These are phyloP conservation scores for Coreius guichenoti DNA, from an alignment of 2,797 vertebrate species.

Conservation along the genomic window DNA sequence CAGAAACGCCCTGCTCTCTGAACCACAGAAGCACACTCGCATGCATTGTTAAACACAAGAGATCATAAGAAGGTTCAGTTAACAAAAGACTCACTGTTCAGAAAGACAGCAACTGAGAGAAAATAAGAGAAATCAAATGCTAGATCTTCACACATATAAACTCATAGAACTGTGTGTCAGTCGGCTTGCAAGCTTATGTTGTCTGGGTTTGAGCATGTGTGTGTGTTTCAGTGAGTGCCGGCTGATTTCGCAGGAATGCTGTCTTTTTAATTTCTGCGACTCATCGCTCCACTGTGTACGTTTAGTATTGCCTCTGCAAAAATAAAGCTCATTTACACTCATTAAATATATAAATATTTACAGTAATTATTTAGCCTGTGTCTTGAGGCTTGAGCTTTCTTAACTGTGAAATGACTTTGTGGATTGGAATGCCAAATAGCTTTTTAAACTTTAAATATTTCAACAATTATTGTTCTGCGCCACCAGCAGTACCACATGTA, in stretches of 20 bases:
- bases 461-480: slow-evolving; percentile 11
- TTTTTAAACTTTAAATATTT: slow-evolving; percentile 16
- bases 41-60: not conserved
- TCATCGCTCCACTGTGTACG: not conserved
- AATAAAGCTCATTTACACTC: slow-evolving; percentile 22
- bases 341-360: slow-evolving; percentile 28
- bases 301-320: slow-evolving; percentile 15
- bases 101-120: slow-evolving; percentile 14
- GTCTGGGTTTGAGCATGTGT: not conserved
- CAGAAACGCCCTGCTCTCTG: slow-evolving; percentile 2
- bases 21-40: slow-evolving; percentile 15
- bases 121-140: slow-evolving; percentile 5
- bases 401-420: not conserved
- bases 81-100: slow-evolving; percentile 1
- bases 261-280: not conserved
- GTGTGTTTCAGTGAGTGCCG: not conserved
- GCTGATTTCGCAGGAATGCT: not conserved
- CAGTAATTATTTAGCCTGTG: slow-evolving; percentile 22
- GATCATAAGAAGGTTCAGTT: not conserved
- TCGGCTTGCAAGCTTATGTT: not conserved
- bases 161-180: not conserved
- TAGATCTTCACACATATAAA: slow-evolving; percentile 1
- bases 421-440: not conserved
- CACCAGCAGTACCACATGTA: not conserved
- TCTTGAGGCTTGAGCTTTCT: slow-evolving; percentile 20